Conservation (phyloP, 1,140 invertebrate species). For the Anthonomus grandis region DNA sequence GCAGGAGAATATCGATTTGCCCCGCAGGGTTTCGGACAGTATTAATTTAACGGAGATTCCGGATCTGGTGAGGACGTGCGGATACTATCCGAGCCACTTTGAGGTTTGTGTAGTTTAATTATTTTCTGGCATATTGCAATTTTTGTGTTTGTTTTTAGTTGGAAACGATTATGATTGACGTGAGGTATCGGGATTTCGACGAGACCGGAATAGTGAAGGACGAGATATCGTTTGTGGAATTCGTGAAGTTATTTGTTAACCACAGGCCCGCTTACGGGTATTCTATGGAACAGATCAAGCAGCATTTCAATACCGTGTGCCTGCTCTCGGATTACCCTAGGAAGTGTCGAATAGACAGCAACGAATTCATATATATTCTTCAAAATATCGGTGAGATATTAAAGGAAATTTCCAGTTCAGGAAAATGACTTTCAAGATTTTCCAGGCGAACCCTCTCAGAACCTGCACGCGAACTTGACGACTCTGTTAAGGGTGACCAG, state of each 20-base stretch:
- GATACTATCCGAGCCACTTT: conserved; percentile 69
- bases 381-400: conserved; percentile 23
- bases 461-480: conserved; percentile 25
- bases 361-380: conserved; percentile 33
- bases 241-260: conserved; percentile 70
- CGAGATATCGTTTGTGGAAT: conserved; percentile 65
- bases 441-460: conserved; percentile 30
- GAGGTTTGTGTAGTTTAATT: conserved; percentile 50
- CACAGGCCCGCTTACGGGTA: conserved; percentile 61
- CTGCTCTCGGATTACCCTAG: conserved; percentile 19
- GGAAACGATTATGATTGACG: conserved; percentile 64
- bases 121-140: too few relatives aligned
- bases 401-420: neutral
- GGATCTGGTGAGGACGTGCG: conserved; percentile 69
- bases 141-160: conserved; percentile 50
- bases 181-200: conserved; percentile 59
- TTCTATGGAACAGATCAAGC: conserved; percentile 39
- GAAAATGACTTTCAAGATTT: neutral
- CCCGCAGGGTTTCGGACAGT: conserved; percentile 54
- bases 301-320: conserved; percentile 29
- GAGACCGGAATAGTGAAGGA: conserved; percentile 52
- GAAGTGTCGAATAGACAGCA: conserved; percentile 20
- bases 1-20: conserved; percentile 60
- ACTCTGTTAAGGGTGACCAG: conserved; percentile 22
- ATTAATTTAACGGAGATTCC: conserved; percentile 64